Base-by-base conservation (phyloP, 2,888 invertebrate species). In the Chrysotoxum bicinctum region DNA sequence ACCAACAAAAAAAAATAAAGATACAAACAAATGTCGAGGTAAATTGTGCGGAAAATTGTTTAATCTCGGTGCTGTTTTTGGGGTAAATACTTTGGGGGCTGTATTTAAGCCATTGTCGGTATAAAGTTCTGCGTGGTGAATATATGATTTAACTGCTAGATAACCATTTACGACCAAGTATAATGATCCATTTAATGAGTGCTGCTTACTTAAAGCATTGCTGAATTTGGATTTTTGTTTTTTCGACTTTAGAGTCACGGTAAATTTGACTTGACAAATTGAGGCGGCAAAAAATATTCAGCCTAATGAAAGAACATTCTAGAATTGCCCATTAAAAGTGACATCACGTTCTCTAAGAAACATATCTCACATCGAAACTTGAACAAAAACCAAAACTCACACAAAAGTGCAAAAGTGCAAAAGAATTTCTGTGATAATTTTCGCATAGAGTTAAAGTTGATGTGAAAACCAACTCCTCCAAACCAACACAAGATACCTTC, bases 41-140 rank as follows among this genome's bases (percentile, higher is more conserved):
- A 83, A 83, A 83, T 83, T 83, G 83, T 64, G 64, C 54, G 40
- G 74, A 83, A 78, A 83, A 78, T 83, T 83, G 74, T 69, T 64
- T 69, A 78, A 78, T 83, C 73, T 76, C 52, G 10, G 58, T 58
- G 50, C 21, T 16, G 12, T 62, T 35, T 32, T 14, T 37, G 32
- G 32, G 23, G 30, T 9, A 73, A 8, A 43, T 9, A 26, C 26
- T 69, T 75, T 23, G 62, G 9, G 14, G 19, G 21, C 7, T 32
- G 45, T 37, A 30, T 68, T 35, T n/a, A 48, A 62, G 45, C 37
- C 69, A 48, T 69, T 73, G 60, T 48, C 40, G 54, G 37, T 52
- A 69, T 30, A 14, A 8, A 35, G 35, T 76, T 66, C 26, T n/a
- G 56, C 45, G 60, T 54, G n/a, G 10, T 35, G 68, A 77, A 50